phyloP scores from a whole-genome alignment of 2,113 vertebrate genomes.

The Condylura cristata region DNA sequence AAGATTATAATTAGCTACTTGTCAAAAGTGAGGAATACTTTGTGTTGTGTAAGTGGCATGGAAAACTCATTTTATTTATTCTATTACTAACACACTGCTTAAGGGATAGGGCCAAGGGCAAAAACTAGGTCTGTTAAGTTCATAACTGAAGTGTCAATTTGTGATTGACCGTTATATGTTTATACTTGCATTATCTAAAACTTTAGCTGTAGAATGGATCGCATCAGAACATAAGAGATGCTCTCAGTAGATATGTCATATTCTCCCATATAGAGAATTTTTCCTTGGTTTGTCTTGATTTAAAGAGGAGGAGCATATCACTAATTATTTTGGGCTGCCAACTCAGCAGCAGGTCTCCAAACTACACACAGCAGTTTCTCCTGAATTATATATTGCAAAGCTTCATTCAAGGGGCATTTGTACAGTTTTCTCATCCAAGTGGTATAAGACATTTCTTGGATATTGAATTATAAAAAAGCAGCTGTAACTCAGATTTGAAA shows the following conservation, averaged over 20 bases:
- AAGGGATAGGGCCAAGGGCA: not conserved
- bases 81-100: not conserved
- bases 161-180: not conserved
- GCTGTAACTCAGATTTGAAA: conserved; percentile 36
- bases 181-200: not conserved
- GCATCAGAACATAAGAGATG: not conserved
- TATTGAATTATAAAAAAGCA: conserved; percentile 15
- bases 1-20: not conserved
- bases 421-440: not conserved
- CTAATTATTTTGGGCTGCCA: conserved; percentile 41
- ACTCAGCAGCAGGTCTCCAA: not conserved
- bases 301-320: not conserved
- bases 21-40: not conserved
- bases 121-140: not conserved
- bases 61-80: not conserved
- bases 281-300: conserved; percentile 42
- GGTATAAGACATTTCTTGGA: not conserved
- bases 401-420: not conserved
- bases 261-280: not conserved
- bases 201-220: not conserved
- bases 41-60: not conserved
- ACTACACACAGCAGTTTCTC: not conserved
- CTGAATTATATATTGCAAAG: conserved; percentile 42
- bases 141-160: not conserved
- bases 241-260: not conserved